Percentiles rank a stretch among this genome's conserved stretches.
Conservation (phyloP, 2,888 invertebrate genomes). For the Griposia aprilina region DNA sequence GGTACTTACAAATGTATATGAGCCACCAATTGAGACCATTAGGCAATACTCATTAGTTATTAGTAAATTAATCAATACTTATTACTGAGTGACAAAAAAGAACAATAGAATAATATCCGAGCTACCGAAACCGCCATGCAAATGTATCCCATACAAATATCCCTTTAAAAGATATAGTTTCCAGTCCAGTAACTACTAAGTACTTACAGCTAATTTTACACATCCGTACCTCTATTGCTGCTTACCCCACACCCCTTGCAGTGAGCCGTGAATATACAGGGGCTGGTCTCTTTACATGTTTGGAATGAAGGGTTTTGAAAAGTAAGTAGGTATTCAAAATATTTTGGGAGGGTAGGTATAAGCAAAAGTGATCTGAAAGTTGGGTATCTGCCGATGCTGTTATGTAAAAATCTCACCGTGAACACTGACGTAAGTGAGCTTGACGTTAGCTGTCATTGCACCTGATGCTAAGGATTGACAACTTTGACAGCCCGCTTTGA, state of each 20-base stretch:
- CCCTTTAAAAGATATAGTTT: constrained; percentile 50
- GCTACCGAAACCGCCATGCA: constrained; percentile 18
- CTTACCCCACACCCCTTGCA: constrained; percentile 37
- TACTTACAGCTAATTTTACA: constrained; percentile 64
- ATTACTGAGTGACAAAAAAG: background rate
- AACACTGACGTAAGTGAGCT: no score
- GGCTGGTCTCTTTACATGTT: constrained; percentile 17
- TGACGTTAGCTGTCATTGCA: no score
- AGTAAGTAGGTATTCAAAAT: background rate
- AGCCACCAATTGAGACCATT: no score
- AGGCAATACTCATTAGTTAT: no score
- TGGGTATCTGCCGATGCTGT: background rate
- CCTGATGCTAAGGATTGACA: no score
- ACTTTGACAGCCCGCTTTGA: no score
- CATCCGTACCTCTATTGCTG: constrained; percentile 41
- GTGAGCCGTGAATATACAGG: constrained; percentile 55
- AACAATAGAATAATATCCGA: background rate
- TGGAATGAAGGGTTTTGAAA: background rate
- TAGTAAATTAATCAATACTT: no score
- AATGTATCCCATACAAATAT: constrained; percentile 33
- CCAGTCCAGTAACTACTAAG: constrained; percentile 37
- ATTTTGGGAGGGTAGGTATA: background rate
- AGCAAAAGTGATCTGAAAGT: background rate
- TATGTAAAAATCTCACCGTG: no score
- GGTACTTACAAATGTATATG: no score